A percentile compares a stretch with the other conserved stretches of the same genome.
These are phyloP conservation scores for Tetramorium bicarinatum DNA, from an alignment of 2,888 invertebrate genomes.

Conservation along the genomic window DNA sequence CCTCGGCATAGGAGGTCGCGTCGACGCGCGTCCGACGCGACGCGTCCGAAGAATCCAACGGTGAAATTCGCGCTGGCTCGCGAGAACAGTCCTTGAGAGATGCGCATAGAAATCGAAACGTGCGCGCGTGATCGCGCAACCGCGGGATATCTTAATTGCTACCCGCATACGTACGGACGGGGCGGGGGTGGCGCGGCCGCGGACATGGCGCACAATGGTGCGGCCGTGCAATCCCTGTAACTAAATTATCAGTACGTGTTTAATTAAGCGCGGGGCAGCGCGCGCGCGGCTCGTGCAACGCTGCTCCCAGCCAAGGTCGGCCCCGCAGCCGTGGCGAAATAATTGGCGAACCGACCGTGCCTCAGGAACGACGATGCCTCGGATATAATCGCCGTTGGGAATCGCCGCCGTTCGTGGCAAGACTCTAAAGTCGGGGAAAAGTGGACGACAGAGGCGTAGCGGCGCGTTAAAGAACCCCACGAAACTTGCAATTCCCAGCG, in stretches of 20 bases:
- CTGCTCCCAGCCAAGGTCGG: constrained; percentile 46
- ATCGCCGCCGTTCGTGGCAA: constrained; percentile 17
- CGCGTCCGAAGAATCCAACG: background rate
- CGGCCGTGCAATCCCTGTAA: constrained; percentile 44
- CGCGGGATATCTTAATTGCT: constrained; percentile 65
- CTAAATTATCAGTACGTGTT: constrained; percentile 64
- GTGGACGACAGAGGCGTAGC: constrained; percentile 19
- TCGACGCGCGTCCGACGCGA: background rate
- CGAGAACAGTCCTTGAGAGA: constrained; percentile 46
- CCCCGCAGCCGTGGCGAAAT: constrained; percentile 35
- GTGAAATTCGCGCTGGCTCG: constrained; percentile 26
- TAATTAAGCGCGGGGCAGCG: constrained; percentile 53
- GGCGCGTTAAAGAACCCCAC: constrained; percentile 1
- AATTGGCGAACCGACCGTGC: constrained; percentile 40
- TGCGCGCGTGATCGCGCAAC: constrained; percentile 52
- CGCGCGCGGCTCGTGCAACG: background rate
- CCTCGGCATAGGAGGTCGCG: background rate
- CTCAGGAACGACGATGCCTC: constrained; percentile 26
- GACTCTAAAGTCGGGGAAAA: constrained; percentile 31
- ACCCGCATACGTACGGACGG: constrained; percentile 56
- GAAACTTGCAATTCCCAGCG: constrained; percentile 2
- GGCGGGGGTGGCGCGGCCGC: background rate
- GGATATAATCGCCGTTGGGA: constrained; percentile 29
- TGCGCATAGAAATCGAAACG: constrained; percentile 22
- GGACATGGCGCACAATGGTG: constrained; percentile 37